Conservation (phyloP, 2,113 vertebrate genomes). For the Mustelus asterias region DNA sequence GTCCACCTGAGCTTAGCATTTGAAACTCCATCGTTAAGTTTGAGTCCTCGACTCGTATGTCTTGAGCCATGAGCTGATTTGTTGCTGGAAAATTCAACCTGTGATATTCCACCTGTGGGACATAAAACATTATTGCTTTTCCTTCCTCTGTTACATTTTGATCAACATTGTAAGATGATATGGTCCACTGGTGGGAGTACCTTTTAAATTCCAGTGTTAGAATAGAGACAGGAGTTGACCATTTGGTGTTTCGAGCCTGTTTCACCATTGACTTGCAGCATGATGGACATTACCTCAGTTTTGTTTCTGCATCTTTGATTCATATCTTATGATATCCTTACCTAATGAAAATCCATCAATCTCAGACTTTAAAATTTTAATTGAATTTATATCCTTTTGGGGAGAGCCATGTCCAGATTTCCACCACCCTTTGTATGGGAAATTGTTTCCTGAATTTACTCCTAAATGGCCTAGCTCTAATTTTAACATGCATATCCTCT, state of each 20-base stretch:
- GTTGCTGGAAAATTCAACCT: not conserved
- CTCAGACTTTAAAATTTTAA: not conserved
- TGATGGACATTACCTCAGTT: not conserved
- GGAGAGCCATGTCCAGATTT: not conserved
- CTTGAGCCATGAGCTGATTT: not conserved
- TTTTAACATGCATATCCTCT: not conserved
- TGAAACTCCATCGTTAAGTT: not conserved
- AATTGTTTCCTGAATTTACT: not conserved
- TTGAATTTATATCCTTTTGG: not conserved
- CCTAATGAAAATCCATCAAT: not conserved
- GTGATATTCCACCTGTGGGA: not conserved
- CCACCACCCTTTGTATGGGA: not conserved
- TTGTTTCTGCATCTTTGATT: not conserved
- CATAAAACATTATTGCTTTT: not conserved
- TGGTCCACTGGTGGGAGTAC: not conserved
- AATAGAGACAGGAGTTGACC: not conserved
- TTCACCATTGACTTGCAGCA: not conserved
- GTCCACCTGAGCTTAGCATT: not conserved
- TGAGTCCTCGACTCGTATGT: not conserved
- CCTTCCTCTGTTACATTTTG: not conserved
- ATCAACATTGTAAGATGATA: not conserved
- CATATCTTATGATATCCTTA: not conserved
- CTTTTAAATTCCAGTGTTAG: not conserved
- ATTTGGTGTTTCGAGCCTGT: not conserved
- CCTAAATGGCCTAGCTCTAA: not conserved